Percentiles rank a stretch among this genome's conserved stretches.
phyloP scores from a whole-genome alignment of 2,888 invertebrate species.

The Blera fallax region DNA sequence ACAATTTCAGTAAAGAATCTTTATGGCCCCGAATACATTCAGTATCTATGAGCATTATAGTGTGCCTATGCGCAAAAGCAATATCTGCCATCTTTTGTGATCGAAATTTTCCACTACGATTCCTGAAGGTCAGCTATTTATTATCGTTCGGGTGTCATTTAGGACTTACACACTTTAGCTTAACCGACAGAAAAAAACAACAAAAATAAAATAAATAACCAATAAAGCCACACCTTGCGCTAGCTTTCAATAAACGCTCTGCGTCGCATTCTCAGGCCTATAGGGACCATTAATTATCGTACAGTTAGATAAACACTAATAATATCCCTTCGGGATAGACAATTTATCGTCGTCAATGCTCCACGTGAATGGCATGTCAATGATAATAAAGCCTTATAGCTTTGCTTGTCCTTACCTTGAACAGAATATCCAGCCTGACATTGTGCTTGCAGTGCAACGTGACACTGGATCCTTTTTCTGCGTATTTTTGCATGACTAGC shows the following conservation, averaged over 20 bases:
- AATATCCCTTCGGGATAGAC: slow-evolving; percentile 7
- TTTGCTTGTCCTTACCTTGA: slow-evolving; percentile 87
- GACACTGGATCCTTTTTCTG: slow-evolving; percentile 87
- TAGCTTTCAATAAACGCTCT: slow-evolving; percentile 24
- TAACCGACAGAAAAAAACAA: slow-evolving; percentile 1
- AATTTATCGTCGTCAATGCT: slow-evolving; percentile 31
- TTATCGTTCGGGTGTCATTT: slow-evolving; percentile 51
- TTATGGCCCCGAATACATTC: slow-evolving; percentile 21
- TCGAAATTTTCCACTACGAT: slow-evolving; percentile 36
- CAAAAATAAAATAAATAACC: slow-evolving; percentile 17
- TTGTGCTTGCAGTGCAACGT: slow-evolving; percentile 89
- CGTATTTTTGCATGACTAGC: slow-evolving; percentile 88
- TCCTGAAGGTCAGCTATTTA: slow-evolving; percentile 57
- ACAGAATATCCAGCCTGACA: slow-evolving; percentile 87
- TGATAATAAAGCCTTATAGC: slow-evolving; percentile 12
- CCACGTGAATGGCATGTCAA: slow-evolving; percentile 30
- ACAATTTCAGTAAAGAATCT: slow-evolving; percentile 21
- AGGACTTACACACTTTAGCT: slow-evolving; percentile 10
- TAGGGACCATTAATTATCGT: slow-evolving; percentile 58
- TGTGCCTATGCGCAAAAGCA: neutral
- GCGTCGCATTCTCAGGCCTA: slow-evolving; percentile 30
- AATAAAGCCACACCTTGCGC: slow-evolving; percentile 53
- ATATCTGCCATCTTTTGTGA: slow-evolving; percentile 30
- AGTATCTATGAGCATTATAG: slow-evolving; percentile 14
- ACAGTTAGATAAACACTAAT: slow-evolving; percentile 41